Evolutionary conservation across 1,140 invertebrate species (phyloP), one percentile per base, ranked within the genome.

Genomic region (Monomorium pharaonis): DNA sequence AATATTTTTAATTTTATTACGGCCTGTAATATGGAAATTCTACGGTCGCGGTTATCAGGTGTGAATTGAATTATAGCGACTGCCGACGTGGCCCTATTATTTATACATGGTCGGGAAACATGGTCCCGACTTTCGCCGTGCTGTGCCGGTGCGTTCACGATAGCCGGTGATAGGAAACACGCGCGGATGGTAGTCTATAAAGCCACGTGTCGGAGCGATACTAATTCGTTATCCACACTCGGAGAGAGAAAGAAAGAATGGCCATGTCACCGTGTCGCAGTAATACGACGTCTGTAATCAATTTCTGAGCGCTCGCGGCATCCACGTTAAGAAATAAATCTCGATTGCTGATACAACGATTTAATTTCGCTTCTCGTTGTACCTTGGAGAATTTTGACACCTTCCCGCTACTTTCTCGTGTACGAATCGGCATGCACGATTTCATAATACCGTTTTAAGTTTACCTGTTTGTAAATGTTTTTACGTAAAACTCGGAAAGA

Each of bases 21-120:
- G 58, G 85, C 81, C 91, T 93, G 92, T 93, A 92, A 89, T 93
- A 93, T 93, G 92, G 91, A 93, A 92, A 93, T 93, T 91, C 90
- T 90, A 81, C 58, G 86, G 90, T 87, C 88, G 75, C 87, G 74
- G 91, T 93, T 93, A 93, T 93, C 92, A 93, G 92, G 92, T 92
- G 92, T 93, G 91, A 93, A 93, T 93, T 93, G 91, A 92, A 92
- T 92, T 92, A 92, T 92, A 91, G 91, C 86, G 86, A 89, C 69
- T 86, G 91, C 81, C 86, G 81, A 69, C 74, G 83, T 74, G 78
- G 86, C 44, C 83, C 72, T 87, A 88, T 92, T 92, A 92, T 92
- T 92, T 92, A 91, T 90, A 76, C 65, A 47, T 54, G 62, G n/a
- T 49, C 44, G 75, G 72, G 51, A 70, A 90, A 88, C 89, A 88